Base-by-base conservation (phyloP, 2,888 invertebrate genomes). In the Meliscaeva auricollis region DNA sequence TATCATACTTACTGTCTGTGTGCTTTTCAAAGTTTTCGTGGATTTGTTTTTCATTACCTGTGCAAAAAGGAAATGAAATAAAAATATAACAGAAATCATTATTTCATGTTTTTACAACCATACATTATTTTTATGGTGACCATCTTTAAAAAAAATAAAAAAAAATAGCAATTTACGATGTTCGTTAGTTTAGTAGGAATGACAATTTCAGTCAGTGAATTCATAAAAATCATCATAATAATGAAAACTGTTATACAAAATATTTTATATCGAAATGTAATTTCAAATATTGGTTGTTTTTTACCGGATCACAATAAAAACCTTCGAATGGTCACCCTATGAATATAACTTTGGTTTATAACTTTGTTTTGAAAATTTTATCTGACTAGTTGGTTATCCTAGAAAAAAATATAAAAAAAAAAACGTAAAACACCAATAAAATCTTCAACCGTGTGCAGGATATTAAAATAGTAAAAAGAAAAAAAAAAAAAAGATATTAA, bases 101-200 rank as follows among this genome's bases (percentile, higher is more conserved):
- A 62, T 82, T 77, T 73, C 82, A 77, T 73, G 56, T 78, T 77
- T 78, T 69, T 26, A 56, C 78, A 60, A 78, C 69, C 74, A 38
- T 38, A 13, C 38, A 13, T 8, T 46, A 46, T 9, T 46, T 17
- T 17, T 46, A 2, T 17, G 46, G 46, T 46, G 46, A 46, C 46
- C 46, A 46, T 46, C 17, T 17, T 20, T 17, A 15, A 9, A 41
- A 41, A 41, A 41, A 11, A 11, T 6, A 9, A 9, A 13, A 38
- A 38, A 11, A 38, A 3, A n/a, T n/a, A n/a, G n/a, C n/a, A n/a
- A n/a, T n/a, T n/a, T n/a, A n/a, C n/a, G n/a, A n/a, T n/a, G n/a
- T n/a, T n/a, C n/a, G n/a, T n/a, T n/a, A n/a, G n/a, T n/a, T n/a
- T n/a, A n/a, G n/a, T n/a, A n/a, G n/a, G n/a, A n/a, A n/a, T n/a